Base-by-base conservation (phyloP, 2,113 vertebrate species). In the Calyptommatus sinebrachiatus region DNA sequence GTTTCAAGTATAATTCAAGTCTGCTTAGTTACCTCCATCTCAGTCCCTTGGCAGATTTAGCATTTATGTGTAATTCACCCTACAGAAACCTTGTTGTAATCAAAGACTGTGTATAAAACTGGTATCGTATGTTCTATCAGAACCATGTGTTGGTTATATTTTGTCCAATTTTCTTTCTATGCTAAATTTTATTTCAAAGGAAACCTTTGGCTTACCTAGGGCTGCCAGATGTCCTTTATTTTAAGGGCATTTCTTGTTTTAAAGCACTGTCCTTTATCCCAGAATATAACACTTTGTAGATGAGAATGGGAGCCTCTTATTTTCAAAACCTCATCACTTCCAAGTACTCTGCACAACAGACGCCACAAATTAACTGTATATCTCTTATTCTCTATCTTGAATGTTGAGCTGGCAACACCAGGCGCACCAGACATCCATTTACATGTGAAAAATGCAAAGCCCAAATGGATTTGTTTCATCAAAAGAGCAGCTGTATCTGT, bases 1-100 rank as follows among this genome's bases (percentile, higher is more conserved):
- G 71, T 93, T 93, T 89, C 81, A 88, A 93, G 90, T 80, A 86
- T 65, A 89, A 87, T 91, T 87, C 82, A 71, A 77, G 82, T 89
- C 92, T 90, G 35, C 75, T 93, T 77, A 77, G 78, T 84, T 87
- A 31, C 69, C 81, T 92, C 91, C 91, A 87, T 91, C 87, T 90
- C 48, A 86, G 50, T 80, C 85, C 67, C 20, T 87, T 92, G 89
- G 86, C 88, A 87, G 71, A 65, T 84, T 85, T 88, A 73, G 63
- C 41, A 79, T 86, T 88, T 72, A 73, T 48, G 78, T 0, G 7
- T 87, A 90, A 88, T 50, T 73, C 81, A 86, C 79, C n/a, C 71
- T 80, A 84, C 22, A 83, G 84, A 82, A 88, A 87, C 78, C 26
- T 77, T 87, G 86, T 74, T 67, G 45, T 81, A 86, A 89, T 88